A percentile compares a stretch with the other conserved stretches of the same genome.
Conservation (phyloP, 2,797 vertebrate species). For the Rhinichthys osculus region DNA sequence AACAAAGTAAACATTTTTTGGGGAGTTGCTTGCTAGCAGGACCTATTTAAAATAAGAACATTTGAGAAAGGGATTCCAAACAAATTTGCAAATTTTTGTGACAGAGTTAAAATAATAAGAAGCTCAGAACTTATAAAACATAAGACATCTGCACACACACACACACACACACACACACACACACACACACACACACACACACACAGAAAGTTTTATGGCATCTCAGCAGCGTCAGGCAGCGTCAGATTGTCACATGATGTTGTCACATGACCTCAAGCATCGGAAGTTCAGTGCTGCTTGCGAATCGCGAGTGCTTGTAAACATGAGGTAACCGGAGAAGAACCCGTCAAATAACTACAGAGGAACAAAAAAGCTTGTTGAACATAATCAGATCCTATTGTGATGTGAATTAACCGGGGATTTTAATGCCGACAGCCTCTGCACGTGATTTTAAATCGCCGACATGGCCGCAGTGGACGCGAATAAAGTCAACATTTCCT, state of each 20-base stretch:
- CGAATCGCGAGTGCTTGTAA: not conserved
- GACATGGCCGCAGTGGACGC: conserved; percentile 69
- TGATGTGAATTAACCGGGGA: not conserved
- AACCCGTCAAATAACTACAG: not conserved
- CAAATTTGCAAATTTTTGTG: not conserved
- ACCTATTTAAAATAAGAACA: not conserved
- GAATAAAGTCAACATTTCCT: conserved; percentile 42
- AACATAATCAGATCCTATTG: not conserved
- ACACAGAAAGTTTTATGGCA: not conserved
- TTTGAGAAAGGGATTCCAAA: no score
- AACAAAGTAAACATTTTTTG: not conserved
- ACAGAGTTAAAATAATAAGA: not conserved
- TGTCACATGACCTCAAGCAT: conserved; percentile 68
- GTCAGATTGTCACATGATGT: conserved; percentile 54
- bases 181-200: no score
- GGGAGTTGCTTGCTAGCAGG: not conserved
- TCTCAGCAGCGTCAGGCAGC: not conserved
- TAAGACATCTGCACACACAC: not conserved
- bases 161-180: no score
- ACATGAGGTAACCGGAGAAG: conserved; percentile 8
- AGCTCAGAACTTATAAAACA: not conserved
- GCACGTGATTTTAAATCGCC: conserved; percentile 33
- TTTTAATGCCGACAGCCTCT: conserved; percentile 46
- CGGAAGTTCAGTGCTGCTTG: conserved; percentile 52
- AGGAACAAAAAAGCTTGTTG: not conserved